Evolutionary conservation across 1,140 invertebrate genomes (phyloP), one percentile per base, ranked within the genome.

Genomic region (Drosophila sp.): DNA sequence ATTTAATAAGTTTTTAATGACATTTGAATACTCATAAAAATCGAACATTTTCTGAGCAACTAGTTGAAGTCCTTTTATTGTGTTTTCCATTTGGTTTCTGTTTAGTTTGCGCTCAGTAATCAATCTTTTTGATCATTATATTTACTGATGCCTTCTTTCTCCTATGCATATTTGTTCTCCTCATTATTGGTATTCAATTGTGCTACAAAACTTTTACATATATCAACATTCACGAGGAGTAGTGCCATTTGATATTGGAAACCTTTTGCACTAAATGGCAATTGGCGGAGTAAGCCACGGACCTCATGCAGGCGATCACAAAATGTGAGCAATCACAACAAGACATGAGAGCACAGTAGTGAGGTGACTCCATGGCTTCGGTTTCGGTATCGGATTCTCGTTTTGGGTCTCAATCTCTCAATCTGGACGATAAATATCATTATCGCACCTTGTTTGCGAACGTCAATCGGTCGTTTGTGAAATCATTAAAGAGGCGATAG

Each of bases 391-490:
- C 35, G 64, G 40, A 50, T 47, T 38, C 57, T 33, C 17, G 56
- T 58, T 35, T 47, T 38, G 35, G 25, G 29, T 73, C 66, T 54
- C 50, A 30, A 76, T 58, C 79, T 68, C 63, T 40, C 47, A 71
- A 82, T 72, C 81, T 40, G 54, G 56, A 67, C 79, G 75, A 86
- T 86, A 85, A 85, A 86, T 84, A 84, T 85, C 77, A 55, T 62
- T 3, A 38, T 38, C 35, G 35, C 35, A 38, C 35, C 60, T 30
- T 60, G 30, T 70, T 33, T 25, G 44, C 10, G 38, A 54, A 56
- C 67, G 76, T 78, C 72, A 76, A 78, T 71, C 66, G 75, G n/a
- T 72, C 33, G 54, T 62, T 62, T 65, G 44, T 66, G 65, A 32
- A 60, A 72, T 72, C 82, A 85, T 86, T 87, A 79, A 78, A 66